Evolutionary conservation across 1,140 invertebrate species (phyloP), one percentile per base, ranked within the genome.

Genomic region (Aphaenogaster ashmeadi): DNA sequence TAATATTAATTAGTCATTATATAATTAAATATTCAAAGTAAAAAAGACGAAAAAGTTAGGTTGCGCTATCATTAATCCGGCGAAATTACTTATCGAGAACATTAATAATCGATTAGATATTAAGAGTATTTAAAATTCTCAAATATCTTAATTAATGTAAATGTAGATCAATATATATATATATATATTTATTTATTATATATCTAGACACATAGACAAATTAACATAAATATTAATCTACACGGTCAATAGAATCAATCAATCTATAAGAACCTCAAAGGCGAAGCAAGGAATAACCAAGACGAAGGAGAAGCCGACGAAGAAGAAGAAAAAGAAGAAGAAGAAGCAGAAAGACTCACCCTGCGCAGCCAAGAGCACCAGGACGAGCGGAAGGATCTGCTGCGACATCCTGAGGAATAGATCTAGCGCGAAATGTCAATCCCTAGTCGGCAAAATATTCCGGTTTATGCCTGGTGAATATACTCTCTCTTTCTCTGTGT

Each of bases 321-420:
- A 67, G 56, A 4, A 36, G 69, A 13, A 77, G 38, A 56, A 86
- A 69, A 47, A 33, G 9, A 54, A 47, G 27, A 64, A 71, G 21
- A 69, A 81, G 44, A 78, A 60, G 72, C 52, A 21, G 27, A 81
- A 86, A 27, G 78, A 93, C 94, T 95, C 88, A 95, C 94, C 94
- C 81, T 93, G 92, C 21, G 91, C 91, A 88, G 91, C 92, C 60
- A 95, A 77, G 79, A 95, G 88, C 81, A 95, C 74, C 83, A 95
- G 92, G 69, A 95, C 89, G 86, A 94, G 88, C 88, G 93, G 89
- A 72, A 92, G 88, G 87, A 92, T 84, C 89, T 93, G 92, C 85
- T 89, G 90, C 75, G 91, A 90, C 90, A 94, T 94, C 89, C 79
- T 93, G 91, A 71, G 38, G 50, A 54, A 89, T 54, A 56, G 81